phyloP scores from a whole-genome alignment of 2,888 invertebrate species.

The Eupithecia subumbrata region DNA sequence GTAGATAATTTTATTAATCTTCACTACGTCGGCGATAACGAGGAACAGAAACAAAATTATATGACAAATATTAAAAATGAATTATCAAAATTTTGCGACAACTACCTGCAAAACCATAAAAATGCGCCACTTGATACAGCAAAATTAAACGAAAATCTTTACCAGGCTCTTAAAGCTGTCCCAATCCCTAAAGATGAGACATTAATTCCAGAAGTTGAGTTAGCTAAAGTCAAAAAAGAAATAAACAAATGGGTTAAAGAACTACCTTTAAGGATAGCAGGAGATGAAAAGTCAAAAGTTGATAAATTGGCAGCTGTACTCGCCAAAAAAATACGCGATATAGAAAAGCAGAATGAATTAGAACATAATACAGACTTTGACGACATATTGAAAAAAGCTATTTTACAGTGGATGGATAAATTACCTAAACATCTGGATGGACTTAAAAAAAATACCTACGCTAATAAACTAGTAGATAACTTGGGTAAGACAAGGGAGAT shows the following conservation, averaged over 20 bases:
- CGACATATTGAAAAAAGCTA: conserved; percentile 50
- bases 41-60: conserved; percentile 48
- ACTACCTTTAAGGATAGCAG: conserved; percentile 49
- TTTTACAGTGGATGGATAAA: conserved; percentile 56
- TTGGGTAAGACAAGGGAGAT: conserved; percentile 49
- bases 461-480: conserved; percentile 48
- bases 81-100: conserved; percentile 58
- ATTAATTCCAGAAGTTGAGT: conserved; percentile 56
- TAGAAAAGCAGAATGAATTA: conserved; percentile 53
- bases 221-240: conserved; percentile 56
- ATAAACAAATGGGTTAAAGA: conserved; percentile 58
- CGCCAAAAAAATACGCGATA: conserved; percentile 56
- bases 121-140: conserved; percentile 48
- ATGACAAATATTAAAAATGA: conserved; percentile 56
- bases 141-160: conserved; percentile 56
- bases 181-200: conserved; percentile 56
- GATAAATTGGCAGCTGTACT: conserved; percentile 56
- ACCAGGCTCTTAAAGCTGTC: conserved; percentile 55
- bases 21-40: conserved; percentile 51
- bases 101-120: conserved; percentile 57
- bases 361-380: conserved; percentile 38
- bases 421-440: conserved; percentile 47
- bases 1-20: conserved; percentile 67
- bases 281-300: conserved; percentile 45
- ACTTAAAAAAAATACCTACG: conserved; percentile 32